Percentiles rank a stretch among this genome's conserved stretches.
Conservation (phyloP, 2,888 invertebrate species). For the Deilephila elpenor region DNA sequence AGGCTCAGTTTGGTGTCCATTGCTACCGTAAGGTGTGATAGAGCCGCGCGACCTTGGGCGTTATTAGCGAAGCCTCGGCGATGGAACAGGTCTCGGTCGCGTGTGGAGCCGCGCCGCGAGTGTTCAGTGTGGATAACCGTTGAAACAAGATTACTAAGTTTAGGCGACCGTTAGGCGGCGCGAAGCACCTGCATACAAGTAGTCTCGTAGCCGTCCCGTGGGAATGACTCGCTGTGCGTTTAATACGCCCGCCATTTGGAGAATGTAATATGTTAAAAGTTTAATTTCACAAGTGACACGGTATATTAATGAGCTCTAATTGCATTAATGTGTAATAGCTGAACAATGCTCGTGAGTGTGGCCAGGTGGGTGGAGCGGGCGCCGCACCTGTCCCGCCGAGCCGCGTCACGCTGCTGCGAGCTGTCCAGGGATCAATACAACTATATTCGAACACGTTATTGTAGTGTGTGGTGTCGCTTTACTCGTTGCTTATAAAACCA, state of each 20-base stretch:
- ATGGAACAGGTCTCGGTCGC: background rate
- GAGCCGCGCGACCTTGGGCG: background rate
- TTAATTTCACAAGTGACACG: conserved; percentile 1
- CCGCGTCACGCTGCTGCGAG: background rate
- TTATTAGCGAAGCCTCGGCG: background rate
- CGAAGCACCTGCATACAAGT: conserved; percentile 24
- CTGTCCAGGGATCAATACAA: background rate
- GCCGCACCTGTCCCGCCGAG: background rate
- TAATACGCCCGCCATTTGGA: background rate
- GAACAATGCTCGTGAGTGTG: background rate
- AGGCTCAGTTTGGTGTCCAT: background rate
- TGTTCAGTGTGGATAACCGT: conserved; percentile 11
- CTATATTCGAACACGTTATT: background rate
- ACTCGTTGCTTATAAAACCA: background rate
- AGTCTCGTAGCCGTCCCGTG: conserved; percentile 16
- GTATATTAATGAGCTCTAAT: background rate
- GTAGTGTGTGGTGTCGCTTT: background rate
- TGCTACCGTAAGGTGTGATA: background rate
- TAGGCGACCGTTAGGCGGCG: conserved; percentile 22
- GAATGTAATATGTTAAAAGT: background rate
- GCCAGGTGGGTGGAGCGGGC: background rate
- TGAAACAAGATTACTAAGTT: conserved; percentile 13
- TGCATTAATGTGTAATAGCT: background rate
- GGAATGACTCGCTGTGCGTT: conserved; percentile 1
- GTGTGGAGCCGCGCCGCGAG: background rate